Evolutionary conservation across 2,113 vertebrate genomes (phyloP).

Genomic region (Numenius arquata): DNA sequence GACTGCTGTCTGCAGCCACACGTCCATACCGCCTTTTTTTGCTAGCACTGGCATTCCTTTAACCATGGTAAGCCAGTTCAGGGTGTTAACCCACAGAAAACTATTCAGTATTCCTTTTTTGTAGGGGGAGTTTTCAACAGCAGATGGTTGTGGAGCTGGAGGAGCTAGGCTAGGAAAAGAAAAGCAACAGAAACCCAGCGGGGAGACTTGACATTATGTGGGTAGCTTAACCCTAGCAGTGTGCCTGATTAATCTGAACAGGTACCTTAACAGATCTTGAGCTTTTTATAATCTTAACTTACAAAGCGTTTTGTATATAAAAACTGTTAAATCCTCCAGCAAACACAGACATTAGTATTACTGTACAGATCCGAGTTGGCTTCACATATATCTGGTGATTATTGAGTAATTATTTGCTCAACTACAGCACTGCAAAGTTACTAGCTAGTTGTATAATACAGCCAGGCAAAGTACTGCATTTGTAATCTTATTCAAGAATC

Average conservation of each 20-base stretch:
- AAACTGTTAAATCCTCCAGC: background rate
- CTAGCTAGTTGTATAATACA: background rate
- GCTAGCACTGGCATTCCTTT: slow-evolving; percentile 1
- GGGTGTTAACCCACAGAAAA: background rate
- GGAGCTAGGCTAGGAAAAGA: background rate
- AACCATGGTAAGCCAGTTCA: background rate
- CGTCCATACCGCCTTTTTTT: background rate
- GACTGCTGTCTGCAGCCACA: background rate
- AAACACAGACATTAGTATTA: background rate
- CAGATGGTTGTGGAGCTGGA: background rate
- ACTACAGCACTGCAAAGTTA: background rate
- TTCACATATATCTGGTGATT: background rate
- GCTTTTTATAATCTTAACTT: background rate
- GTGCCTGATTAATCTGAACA: background rate
- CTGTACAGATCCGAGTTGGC: background rate
- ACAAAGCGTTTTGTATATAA: background rate
- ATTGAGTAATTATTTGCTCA: background rate
- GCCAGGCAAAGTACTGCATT: background rate
- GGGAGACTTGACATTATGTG: background rate
- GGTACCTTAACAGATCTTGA: background rate
- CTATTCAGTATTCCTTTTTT: background rate
- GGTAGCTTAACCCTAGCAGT: background rate
- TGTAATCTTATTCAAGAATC: background rate
- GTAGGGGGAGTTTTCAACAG: background rate
- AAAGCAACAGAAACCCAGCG: background rate